Evolutionary conservation across 2,888 invertebrate genomes (phyloP).

Genomic region (Meiosimyza platycephala): DNA sequence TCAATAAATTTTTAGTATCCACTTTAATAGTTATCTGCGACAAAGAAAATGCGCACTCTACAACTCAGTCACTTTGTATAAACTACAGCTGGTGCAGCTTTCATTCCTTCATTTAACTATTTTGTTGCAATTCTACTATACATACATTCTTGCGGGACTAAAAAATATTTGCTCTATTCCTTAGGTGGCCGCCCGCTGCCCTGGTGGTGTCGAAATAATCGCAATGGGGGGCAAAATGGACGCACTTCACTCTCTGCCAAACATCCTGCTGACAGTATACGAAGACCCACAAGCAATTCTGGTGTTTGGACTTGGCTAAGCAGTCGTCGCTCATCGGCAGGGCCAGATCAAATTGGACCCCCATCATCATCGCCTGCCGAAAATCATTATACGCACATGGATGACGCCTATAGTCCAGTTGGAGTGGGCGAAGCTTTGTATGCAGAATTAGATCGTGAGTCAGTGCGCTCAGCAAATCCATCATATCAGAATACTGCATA

Average conservation of each 20-base stretch:
- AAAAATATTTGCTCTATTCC: conserved; percentile 31
- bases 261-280: conserved; percentile 67
- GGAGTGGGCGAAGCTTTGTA: conserved; percentile 75
- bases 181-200: conserved; percentile 65
- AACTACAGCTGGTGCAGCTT: no score
- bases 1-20: no score
- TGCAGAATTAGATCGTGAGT: conserved; percentile 76
- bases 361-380: conserved; percentile 71
- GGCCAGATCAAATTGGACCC: conserved; percentile 69
- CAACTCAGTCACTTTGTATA: no score
- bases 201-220: conserved; percentile 68
- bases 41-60: no score
- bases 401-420: conserved; percentile 72
- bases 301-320: conserved; percentile 67
- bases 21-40: no score
- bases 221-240: conserved; percentile 61
- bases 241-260: conserved; percentile 65
- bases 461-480: conserved; percentile 69
- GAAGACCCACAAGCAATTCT: conserved; percentile 66
- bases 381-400: conserved; percentile 81
- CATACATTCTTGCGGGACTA: no score
- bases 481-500: conserved; percentile 80
- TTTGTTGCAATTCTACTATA: no score
- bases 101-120: no score
- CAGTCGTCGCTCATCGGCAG: conserved; percentile 63